phyloP scores from a whole-genome alignment of 2,113 vertebrate species.

The Egretta garzetta region DNA sequence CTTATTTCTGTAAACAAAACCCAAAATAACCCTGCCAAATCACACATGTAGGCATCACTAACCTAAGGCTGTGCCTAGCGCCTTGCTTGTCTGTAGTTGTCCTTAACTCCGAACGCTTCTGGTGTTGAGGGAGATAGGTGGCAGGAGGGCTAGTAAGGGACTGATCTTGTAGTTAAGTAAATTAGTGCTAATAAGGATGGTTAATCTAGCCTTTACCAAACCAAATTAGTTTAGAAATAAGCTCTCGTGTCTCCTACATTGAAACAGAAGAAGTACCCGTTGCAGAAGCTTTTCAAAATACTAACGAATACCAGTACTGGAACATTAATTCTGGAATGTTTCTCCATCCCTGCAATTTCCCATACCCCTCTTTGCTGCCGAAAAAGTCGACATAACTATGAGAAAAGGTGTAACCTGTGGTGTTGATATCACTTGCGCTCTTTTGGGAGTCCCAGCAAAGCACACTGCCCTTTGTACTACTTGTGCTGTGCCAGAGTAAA shows the following conservation, averaged over 20 bases:
- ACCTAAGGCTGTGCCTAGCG: not conserved
- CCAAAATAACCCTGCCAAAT: not conserved
- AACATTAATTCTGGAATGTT: not conserved
- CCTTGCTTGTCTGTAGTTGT: not conserved
- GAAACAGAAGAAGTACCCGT: not conserved
- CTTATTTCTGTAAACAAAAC: not conserved
- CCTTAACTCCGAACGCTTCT: not conserved
- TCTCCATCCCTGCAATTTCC: not conserved
- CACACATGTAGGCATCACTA: rapidly evolving
- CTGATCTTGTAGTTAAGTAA: not conserved
- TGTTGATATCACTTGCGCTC: not conserved
- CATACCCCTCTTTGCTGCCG: not conserved
- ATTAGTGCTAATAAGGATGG: not conserved
- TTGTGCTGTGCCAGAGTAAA: not conserved
- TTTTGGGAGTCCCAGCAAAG: not conserved
- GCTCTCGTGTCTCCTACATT: not conserved
- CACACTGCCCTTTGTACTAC: not conserved
- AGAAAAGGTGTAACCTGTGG: not conserved
- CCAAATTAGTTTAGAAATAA: not conserved
- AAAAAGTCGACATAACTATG: not conserved
- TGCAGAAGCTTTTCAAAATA: not conserved
- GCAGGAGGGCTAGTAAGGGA: not conserved
- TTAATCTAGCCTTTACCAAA: not conserved
- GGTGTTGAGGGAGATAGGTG: not conserved
- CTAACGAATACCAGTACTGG: not conserved